Conservation (phyloP, 2,888 invertebrate species). For the Eulithis prunata region DNA sequence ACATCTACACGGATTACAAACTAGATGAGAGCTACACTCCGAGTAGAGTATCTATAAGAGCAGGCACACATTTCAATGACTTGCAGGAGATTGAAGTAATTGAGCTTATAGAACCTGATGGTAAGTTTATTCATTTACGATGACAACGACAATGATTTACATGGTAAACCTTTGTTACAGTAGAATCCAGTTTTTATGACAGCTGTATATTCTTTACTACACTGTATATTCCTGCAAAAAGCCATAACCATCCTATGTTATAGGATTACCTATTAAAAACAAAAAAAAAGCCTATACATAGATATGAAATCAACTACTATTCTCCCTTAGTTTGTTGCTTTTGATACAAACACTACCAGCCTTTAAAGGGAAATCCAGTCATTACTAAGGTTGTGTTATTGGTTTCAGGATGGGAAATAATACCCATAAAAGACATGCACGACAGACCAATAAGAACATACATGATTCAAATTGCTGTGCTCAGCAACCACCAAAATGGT, state of each 20-base stretch:
- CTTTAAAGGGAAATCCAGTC: no score
- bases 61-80: conserved; percentile 98
- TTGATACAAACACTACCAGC: no score
- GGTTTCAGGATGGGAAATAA: conserved; percentile 94
- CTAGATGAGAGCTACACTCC: conserved; percentile 99
- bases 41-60: conserved; percentile 95
- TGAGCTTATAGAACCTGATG: conserved; percentile 95
- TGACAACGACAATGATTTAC: no score
- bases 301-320: no score
- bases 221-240: no score
- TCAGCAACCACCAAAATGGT: conserved; percentile 99
- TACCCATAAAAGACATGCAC: conserved; percentile 94
- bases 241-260: no score
- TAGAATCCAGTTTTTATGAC: no score
- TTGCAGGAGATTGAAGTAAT: conserved; percentile 97
- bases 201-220: no score
- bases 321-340: no score
- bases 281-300: no score
- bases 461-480: conserved; percentile 97
- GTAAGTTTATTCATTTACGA: conserved; percentile 61
- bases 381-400: neutral
- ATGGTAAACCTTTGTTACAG: no score
- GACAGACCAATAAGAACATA: conserved; percentile 96
- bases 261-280: no score
- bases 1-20: conserved; percentile 98